phyloP scores from a whole-genome alignment of 2,888 invertebrate species.

The Coenonympha arcania region DNA sequence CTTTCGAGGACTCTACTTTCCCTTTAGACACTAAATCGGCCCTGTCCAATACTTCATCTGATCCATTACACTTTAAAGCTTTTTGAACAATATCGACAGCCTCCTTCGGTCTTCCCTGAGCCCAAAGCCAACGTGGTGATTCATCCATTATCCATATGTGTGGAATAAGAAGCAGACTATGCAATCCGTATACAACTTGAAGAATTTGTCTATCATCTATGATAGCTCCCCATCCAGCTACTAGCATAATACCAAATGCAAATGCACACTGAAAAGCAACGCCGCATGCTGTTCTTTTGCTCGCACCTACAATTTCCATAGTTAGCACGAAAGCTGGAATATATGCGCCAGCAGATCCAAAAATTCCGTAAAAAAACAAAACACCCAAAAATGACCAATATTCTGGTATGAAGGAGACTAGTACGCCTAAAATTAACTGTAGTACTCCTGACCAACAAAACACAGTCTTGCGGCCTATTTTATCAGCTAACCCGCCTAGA shows the following conservation, averaged over 20 bases:
- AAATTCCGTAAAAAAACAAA: conserved; percentile 83
- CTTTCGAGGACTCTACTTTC: conserved; percentile 61
- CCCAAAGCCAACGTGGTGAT: conserved; percentile 91
- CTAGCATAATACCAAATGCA: conserved; percentile 85
- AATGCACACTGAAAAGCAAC: conserved; percentile 85
- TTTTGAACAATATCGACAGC: conserved; percentile 82
- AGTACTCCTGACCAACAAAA: conserved; percentile 85
- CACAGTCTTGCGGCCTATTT: conserved; percentile 85
- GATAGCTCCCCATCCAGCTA: conserved; percentile 86
- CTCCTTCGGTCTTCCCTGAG: conserved; percentile 82
- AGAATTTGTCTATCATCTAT: conserved; percentile 81
- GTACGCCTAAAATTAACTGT: conserved; percentile 80
- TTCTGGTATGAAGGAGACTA: conserved; percentile 84
- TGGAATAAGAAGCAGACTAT: conserved; percentile 80
- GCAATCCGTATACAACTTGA: conserved; percentile 86
- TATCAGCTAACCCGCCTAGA: conserved; percentile 87
- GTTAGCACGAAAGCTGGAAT: conserved; percentile 80
- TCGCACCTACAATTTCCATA: conserved; percentile 88
- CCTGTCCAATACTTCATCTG: conserved; percentile 76
- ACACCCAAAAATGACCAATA: conserved; percentile 81
- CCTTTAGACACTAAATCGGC: conserved; percentile 78
- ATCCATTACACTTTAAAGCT: conserved; percentile 83
- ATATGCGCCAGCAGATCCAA: conserved; percentile 87
- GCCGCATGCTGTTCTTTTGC: conserved; percentile 85
- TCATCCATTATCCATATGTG: conserved; percentile 94